Evolutionary conservation across 2,797 vertebrate genomes (phyloP).

Genomic region (Falco novaeseelandiae): DNA sequence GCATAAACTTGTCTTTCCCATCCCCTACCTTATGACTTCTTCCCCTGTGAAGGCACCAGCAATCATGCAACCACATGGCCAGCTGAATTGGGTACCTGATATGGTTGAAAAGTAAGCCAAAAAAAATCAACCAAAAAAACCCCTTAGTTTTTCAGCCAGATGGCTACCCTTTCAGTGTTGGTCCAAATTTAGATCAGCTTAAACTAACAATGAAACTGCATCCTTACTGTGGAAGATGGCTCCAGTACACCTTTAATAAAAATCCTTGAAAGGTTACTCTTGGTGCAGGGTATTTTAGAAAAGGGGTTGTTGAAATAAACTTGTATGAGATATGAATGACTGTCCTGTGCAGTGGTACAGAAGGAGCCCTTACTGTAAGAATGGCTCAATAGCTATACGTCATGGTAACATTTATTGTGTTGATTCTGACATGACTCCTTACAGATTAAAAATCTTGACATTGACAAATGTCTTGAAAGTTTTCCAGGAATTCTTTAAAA

Average conservation of each 20-base stretch:
- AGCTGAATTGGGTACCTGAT: background rate
- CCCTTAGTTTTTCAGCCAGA: background rate
- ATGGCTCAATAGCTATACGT: background rate
- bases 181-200: background rate
- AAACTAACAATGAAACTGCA: background rate
- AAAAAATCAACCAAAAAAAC: too few relatives aligned
- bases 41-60: background rate
- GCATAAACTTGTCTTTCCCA: background rate
- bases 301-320: background rate
- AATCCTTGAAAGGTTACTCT: background rate
- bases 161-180: background rate
- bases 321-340: background rate
- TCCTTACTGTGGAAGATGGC: background rate
- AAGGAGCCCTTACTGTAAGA: background rate
- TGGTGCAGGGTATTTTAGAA: background rate
- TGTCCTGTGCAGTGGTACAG: background rate
- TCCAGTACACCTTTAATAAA: background rate
- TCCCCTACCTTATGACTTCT: background rate
- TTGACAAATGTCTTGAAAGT: background rate
- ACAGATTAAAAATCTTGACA: background rate
- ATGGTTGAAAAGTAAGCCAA: background rate
- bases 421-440: background rate
- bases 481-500: slow-evolving; percentile 16
- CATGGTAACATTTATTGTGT: background rate
- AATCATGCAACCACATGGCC: background rate